Conservation (phyloP, 2,113 vertebrate genomes). For the Xiphophorus maculatus region DNA sequence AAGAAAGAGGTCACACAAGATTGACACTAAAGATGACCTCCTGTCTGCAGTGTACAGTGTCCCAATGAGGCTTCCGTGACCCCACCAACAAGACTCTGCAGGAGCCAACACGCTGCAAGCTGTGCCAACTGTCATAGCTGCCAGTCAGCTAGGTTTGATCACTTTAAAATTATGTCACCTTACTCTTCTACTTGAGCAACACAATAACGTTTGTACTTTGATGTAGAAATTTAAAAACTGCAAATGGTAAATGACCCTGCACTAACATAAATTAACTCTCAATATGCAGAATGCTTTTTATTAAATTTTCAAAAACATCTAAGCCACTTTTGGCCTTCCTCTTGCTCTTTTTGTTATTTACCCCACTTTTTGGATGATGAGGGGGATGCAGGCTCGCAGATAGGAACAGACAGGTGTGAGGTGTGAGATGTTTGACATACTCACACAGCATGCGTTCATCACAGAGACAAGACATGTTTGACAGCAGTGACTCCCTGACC, state of each 20-base stretch:
- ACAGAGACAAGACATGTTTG: constrained; percentile 68
- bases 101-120: constrained; percentile 61
- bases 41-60: constrained; percentile 50
- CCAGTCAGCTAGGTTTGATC: constrained; percentile 64
- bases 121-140: constrained; percentile 65
- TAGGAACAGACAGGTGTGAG: constrained; percentile 73
- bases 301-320: constrained; percentile 11
- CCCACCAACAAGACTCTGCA: constrained; percentile 55
- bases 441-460: constrained; percentile 75
- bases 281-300: neutral
- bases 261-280: neutral
- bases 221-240: neutral
- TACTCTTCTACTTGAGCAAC: constrained; percentile 23
- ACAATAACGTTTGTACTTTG: constrained; percentile 39
- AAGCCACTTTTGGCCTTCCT: constrained; percentile 41
- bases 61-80: constrained; percentile 53
- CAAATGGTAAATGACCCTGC: neutral
- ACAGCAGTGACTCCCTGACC: constrained; percentile 77
- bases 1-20: constrained; percentile 54
- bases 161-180: constrained; percentile 46
- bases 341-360: constrained; percentile 12
- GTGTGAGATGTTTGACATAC: constrained; percentile 79
- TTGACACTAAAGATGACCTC: constrained; percentile 59
- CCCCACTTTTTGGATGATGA: constrained; percentile 12
- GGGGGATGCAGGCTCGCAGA: constrained; percentile 30